A percentile compares a stretch with the other conserved stretches of the same genome.
Conservation (phyloP, 1,140 invertebrate genomes). For the Thalassaphorura encarpata region DNA sequence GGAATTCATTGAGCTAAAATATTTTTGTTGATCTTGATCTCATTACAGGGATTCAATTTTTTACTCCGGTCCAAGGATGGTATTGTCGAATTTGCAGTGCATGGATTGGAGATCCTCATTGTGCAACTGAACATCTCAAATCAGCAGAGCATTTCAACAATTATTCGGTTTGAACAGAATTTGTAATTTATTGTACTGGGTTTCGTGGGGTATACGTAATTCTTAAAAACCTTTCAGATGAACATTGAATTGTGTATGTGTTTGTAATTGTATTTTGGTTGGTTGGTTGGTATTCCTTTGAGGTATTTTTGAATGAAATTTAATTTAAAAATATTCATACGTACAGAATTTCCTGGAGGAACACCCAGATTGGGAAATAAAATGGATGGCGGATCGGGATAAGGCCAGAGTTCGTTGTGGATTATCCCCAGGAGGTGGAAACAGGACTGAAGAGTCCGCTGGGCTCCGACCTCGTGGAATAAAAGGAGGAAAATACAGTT, state of each 20-base stretch:
- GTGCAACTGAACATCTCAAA: conserved; percentile 71
- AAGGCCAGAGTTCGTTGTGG: conserved; percentile 45
- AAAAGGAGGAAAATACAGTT: conserved; percentile 41
- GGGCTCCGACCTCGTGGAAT: neutral
- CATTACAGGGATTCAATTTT: conserved; percentile 61
- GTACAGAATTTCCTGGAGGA: conserved; percentile 61
- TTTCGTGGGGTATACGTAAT: too few relatives aligned
- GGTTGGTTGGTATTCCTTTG: too few relatives aligned
- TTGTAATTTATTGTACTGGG: neutral
- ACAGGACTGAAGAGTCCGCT: conserved; percentile 3
- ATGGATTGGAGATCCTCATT: conserved; percentile 78
- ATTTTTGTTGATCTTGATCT: conserved; percentile 4
- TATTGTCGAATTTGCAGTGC: conserved; percentile 74
- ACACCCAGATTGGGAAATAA: conserved; percentile 72
- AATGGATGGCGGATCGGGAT: conserved; percentile 69
- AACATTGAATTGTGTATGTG: neutral
- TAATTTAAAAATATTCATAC: neutral
- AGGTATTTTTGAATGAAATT: neutral
- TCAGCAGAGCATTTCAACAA: conserved; percentile 63
- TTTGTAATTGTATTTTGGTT: neutral
- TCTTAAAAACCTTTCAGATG: too few relatives aligned
- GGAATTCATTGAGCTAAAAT: too few relatives aligned
- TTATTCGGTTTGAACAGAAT: conserved; percentile 53
- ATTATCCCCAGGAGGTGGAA: conserved; percentile 37
- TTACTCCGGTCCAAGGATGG: conserved; percentile 74